A percentile compares a stretch with the other conserved stretches of the same genome.
phyloP scores from a whole-genome alignment of 2,113 vertebrate species.

The Falcunculus frontatus region DNA sequence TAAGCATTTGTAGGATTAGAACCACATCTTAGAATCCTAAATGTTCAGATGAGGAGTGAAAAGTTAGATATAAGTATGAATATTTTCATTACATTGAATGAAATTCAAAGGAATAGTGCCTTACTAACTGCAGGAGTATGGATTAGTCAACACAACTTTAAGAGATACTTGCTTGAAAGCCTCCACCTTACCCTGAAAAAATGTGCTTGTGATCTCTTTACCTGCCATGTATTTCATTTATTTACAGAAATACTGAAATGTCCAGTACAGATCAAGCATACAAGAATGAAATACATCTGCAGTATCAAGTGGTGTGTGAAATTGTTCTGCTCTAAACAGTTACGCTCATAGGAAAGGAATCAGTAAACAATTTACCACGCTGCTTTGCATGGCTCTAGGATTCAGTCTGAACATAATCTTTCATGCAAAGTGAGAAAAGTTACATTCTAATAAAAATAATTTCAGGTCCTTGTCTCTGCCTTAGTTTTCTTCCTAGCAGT shows the following conservation, averaged over 20 bases:
- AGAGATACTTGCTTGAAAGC: neutral
- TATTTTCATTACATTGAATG: neutral
- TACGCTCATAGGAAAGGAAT: neutral
- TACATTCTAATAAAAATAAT: neutral
- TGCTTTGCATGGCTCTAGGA: neutral
- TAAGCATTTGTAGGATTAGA: neutral
- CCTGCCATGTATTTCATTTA: neutral
- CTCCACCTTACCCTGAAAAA: neutral
- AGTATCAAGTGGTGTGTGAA: neutral
- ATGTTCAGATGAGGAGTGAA: neutral
- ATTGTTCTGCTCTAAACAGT: neutral
- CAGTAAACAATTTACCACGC: neutral
- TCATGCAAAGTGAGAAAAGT: neutral
- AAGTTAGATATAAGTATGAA: neutral
- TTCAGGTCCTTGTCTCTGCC: neutral
- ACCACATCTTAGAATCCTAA: neutral
- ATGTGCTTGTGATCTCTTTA: neutral
- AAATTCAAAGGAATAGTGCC: neutral
- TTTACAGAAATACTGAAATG: neutral
- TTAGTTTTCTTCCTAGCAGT: neutral
- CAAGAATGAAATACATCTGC: neutral
- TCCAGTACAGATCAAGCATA: neutral
- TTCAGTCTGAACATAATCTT: neutral
- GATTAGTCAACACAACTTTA: neutral
- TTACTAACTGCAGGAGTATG: neutral